These are phyloP conservation scores for Actinostola sp. DNA, from an alignment of 92 coral and sea anemone species.

Conservation along the genomic window DNA sequence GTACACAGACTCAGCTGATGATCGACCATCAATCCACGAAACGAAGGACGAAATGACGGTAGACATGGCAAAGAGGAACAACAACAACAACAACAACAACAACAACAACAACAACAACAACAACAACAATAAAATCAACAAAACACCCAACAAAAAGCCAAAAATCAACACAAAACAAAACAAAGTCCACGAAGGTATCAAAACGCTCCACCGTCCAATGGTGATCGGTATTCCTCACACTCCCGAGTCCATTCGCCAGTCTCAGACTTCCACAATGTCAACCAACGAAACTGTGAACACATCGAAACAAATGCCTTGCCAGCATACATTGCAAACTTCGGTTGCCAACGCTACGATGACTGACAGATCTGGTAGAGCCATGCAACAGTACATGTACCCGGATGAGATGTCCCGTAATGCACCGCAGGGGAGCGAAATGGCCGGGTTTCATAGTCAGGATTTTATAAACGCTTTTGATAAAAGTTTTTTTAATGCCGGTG, in stretches of 20 bases:
- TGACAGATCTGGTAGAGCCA: constrained; percentile 8
- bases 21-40: not conserved
- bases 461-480: constrained; percentile 65
- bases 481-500: constrained; percentile 40
- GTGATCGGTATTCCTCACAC: constrained; percentile 5
- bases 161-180: not conserved
- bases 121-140: constrained; percentile 10
- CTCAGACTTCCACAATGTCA: not conserved
- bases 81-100: constrained; percentile 9
- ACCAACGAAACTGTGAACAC: not conserved
- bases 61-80: constrained; percentile 1
- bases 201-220: not conserved
- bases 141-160: not conserved
- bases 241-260: constrained; percentile 35
- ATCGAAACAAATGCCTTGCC: not conserved
- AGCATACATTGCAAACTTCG: constrained; percentile 23
- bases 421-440: constrained; percentile 42
- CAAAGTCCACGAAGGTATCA: constrained; percentile 1
- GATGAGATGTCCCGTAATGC: constrained; percentile 35
- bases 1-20: constrained; percentile 5
- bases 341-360: constrained; percentile 18
- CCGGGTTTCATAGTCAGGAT: constrained; percentile 52
- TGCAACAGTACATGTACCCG: constrained; percentile 30
- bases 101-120: constrained; percentile 20
- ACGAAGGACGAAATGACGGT: not conserved